These are phyloP conservation scores for Coracias cyanogaster DNA, from an alignment of 2,797 vertebrate genomes.

Conservation along the genomic window DNA sequence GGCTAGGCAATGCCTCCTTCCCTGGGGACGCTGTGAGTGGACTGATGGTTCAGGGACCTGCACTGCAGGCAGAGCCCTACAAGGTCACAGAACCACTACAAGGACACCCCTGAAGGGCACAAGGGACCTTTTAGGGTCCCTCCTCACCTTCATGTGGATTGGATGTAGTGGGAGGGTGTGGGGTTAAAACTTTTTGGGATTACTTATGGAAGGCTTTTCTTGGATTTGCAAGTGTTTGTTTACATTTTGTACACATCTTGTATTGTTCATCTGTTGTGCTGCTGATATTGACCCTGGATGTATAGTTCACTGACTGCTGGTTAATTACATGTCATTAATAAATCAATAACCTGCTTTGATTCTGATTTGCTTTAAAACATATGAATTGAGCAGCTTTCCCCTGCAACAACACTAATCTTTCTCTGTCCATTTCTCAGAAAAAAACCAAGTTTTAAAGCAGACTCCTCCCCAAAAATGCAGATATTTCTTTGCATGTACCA, in stretches of 20 bases:
- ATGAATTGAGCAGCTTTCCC: background rate
- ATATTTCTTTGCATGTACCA: fast-evolving
- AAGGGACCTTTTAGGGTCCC: background rate
- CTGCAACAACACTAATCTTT: background rate
- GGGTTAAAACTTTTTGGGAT: background rate
- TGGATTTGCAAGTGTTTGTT: background rate
- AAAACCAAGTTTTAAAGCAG: background rate
- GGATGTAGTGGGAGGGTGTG: background rate
- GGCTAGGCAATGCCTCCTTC: background rate
- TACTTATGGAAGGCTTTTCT: background rate
- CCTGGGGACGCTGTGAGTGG: fast-evolving
- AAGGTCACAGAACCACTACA: too few species aligned
- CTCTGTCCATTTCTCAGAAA: background rate
- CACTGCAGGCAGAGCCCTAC: fast-evolving
- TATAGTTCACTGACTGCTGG: background rate
- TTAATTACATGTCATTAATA: conserved; percentile 21
- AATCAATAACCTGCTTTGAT: conserved; percentile 36
- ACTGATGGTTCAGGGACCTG: fast-evolving
- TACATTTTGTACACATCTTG: background rate
- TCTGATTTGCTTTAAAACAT: background rate
- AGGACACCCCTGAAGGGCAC: background rate
- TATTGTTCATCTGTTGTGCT: background rate
- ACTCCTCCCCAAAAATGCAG: background rate
- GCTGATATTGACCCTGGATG: background rate
- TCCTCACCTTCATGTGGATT: fast-evolving